phyloP scores from a whole-genome alignment of 2,113 vertebrate genomes.

The Lepidiolamprologus cunningtoni region DNA sequence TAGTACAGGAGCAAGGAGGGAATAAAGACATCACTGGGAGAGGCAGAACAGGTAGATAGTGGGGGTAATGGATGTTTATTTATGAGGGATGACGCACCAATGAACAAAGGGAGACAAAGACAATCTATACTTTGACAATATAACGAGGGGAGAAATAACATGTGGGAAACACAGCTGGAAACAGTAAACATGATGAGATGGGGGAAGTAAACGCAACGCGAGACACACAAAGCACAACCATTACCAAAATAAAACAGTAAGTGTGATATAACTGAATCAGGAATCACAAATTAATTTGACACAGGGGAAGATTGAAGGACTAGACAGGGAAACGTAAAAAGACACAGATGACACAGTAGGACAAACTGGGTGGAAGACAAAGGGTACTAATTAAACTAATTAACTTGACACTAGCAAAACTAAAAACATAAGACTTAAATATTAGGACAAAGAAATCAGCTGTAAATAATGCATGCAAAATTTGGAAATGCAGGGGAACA shows the following conservation, averaged over 20 bases:
- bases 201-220: neutral
- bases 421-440: neutral
- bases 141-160: neutral
- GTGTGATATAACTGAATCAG: neutral
- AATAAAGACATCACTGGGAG: neutral
- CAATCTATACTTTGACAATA: neutral
- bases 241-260: neutral
- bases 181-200: neutral
- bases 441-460: neutral
- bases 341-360: neutral
- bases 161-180: neutral
- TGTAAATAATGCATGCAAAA: neutral
- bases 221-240: neutral
- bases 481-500: neutral
- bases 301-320: neutral
- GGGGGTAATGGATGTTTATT: neutral
- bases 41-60: neutral
- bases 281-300: neutral
- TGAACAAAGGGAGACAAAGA: neutral
- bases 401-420: neutral
- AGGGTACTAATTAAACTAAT: neutral
- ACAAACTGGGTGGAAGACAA: neutral
- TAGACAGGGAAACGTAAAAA: neutral
- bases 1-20: neutral
- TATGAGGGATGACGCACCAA: neutral